Evolutionary conservation across 2,888 invertebrate genomes (phyloP), one percentile per base, ranked within the genome.

Genomic region (Tetropium fuscum): DNA sequence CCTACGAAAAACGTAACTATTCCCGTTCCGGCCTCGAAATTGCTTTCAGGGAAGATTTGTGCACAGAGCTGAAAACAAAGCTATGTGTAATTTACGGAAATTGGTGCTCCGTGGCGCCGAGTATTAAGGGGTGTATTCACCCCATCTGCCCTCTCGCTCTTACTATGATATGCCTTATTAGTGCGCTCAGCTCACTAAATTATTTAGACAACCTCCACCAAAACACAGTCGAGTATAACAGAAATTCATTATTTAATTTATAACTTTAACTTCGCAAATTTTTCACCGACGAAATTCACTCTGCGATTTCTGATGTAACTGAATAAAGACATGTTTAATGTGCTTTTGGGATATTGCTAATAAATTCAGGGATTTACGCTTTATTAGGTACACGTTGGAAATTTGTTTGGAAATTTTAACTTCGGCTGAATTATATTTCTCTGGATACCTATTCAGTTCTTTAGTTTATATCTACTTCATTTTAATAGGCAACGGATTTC

Each of bases 41-140:
- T 82, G 83, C 82, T 83, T 83, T 82, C 80, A 77, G 81, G 77
- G 79, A 80, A 83, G 82, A 84, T 84, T 84, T 84, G 82, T 82
- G 81, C 78, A 75, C 77, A 75, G 75, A 75, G 77, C 78, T 75
- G 78, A 78, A 83, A 84, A 84, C 83, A 84, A 84, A 83, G 83
- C 82, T 80, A 79, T 80, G 80, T 82, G 82, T 83, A 83, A 83
- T 83, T 83, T 83, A 82, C 79, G 83, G 79, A 82, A 83, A 83
- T 83, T 80, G 82, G 81, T 79, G 80, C 77, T 76, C 74, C 70
- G 73, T 68, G 72, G 71, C 73, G 71, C 63, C 71, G 71, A 53
- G 58, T 48, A 47, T 55, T 45, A 51, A 51, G 58, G 59, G 53
- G 55, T 30, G 43, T 36, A 30, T 36, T 54, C 53, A 41, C 60